Conservation (phyloP, 1,140 invertebrate genomes). For the Drosophila prosaltans region DNA sequence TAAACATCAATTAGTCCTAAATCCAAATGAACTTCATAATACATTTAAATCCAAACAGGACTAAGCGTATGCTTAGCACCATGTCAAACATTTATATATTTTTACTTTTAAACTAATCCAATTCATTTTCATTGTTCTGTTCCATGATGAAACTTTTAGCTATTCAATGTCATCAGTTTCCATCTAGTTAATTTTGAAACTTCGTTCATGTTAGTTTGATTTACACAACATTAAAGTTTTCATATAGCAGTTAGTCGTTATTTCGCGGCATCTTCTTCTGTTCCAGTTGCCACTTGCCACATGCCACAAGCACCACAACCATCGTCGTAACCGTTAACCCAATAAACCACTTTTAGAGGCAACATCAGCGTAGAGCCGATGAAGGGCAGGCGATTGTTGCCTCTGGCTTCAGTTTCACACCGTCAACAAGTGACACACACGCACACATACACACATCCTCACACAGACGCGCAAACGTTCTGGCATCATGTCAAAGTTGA, state of each 20-base stretch:
- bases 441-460: conserved; percentile 22
- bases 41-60: no score
- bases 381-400: conserved; percentile 47
- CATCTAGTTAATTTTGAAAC: conserved; percentile 5
- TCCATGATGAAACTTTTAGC: neutral
- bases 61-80: no score
- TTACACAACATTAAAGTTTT: conserved; percentile 26
- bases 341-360: conserved; percentile 72
- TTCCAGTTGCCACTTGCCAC: neutral
- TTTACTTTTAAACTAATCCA: no score
- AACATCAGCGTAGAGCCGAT: conserved; percentile 23
- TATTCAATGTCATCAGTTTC: conserved; percentile 9
- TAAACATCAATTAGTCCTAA: no score
- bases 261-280: neutral
- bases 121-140: no score
- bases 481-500: conserved; percentile 65
- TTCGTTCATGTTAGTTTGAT: neutral
- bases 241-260: neutral
- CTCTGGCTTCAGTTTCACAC: conserved; percentile 74
- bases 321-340: conserved; percentile 59
- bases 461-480: conserved; percentile 12
- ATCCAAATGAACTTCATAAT: no score
- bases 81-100: no score
- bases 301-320: conserved; percentile 22
- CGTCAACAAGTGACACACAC: conserved; percentile 72